These are phyloP conservation scores for Silurus lanzhouensis DNA, from an alignment of 2,797 vertebrate species.

Conservation along the genomic window DNA sequence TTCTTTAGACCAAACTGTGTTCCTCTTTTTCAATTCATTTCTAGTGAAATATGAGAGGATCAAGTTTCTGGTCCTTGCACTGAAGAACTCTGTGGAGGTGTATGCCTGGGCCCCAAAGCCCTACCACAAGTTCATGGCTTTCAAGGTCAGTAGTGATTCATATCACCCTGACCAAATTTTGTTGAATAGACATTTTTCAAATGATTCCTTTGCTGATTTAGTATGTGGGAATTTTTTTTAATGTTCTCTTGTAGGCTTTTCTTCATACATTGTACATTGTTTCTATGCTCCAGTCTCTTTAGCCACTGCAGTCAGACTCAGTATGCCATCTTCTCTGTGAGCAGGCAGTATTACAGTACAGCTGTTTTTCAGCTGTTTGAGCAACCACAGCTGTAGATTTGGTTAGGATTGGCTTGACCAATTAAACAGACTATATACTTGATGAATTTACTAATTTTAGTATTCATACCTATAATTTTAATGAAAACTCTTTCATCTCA, in stretches of 20 bases:
- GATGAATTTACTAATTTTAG: neutral
- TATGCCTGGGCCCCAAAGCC: conserved; percentile 91
- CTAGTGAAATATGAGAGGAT: conserved; percentile 90
- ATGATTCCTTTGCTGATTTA: neutral
- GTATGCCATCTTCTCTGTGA: neutral
- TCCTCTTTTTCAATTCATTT: conserved; percentile 54
- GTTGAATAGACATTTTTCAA: neutral
- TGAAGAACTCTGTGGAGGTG: conserved; percentile 90
- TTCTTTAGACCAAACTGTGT: neutral
- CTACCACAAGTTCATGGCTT: conserved; percentile 93
- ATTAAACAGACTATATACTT: neutral
- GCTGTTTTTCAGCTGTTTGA: neutral
- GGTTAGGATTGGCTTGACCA: neutral
- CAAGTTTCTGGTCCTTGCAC: conserved; percentile 88
- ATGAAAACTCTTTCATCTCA: conserved; percentile 47
- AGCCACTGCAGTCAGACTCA: neutral
- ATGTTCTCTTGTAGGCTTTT: too few relatives aligned
- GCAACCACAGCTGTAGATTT: neutral
- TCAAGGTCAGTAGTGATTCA: conserved; percentile 76
- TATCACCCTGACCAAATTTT: neutral
- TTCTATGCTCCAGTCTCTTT: neutral
- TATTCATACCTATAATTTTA: neutral
- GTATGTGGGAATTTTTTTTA: neutral
- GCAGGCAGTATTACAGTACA: neutral
- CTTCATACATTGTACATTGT: neutral